These are phyloP conservation scores for Apolygus lucorum DNA, from an alignment of 1,140 invertebrate genomes.

Conservation along the genomic window DNA sequence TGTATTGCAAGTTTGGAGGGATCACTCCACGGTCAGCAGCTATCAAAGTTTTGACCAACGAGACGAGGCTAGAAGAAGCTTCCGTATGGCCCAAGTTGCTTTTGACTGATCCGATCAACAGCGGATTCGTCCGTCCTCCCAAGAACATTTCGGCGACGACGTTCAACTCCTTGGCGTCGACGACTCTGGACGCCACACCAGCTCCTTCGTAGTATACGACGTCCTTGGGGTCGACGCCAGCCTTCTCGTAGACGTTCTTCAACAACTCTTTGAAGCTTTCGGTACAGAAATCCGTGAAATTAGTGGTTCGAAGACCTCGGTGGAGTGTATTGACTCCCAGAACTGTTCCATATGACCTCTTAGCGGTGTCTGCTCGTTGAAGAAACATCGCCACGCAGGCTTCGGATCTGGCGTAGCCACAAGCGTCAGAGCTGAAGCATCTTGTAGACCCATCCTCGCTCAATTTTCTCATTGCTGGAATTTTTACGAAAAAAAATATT, in stretches of 20 bases:
- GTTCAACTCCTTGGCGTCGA: conserved; percentile 32
- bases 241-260: background rate
- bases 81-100: conserved; percentile 69
- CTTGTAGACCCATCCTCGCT: conserved; percentile 56
- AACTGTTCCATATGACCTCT: background rate
- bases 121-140: conserved; percentile 39
- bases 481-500: background rate
- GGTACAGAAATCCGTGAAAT: background rate
- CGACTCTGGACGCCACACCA: conserved; percentile 20
- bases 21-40: conserved; percentile 32
- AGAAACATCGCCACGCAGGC: conserved; percentile 44
- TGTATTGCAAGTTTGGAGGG: conserved; percentile 35
- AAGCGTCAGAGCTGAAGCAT: conserved; percentile 50
- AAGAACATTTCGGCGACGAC: conserved; percentile 30
- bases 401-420: conserved; percentile 32
- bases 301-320: background rate
- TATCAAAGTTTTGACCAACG: conserved; percentile 47
- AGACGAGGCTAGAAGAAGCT: conserved; percentile 52
- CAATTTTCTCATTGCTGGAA: background rate
- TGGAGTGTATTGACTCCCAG: background rate
- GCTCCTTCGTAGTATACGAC: background rate
- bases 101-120: conserved; percentile 65
- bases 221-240: background rate
- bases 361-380: conserved; percentile 46
- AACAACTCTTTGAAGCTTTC: background rate